Evolutionary conservation across 2,797 vertebrate species (phyloP).

Genomic region (Pangasius sanitwongsei): DNA sequence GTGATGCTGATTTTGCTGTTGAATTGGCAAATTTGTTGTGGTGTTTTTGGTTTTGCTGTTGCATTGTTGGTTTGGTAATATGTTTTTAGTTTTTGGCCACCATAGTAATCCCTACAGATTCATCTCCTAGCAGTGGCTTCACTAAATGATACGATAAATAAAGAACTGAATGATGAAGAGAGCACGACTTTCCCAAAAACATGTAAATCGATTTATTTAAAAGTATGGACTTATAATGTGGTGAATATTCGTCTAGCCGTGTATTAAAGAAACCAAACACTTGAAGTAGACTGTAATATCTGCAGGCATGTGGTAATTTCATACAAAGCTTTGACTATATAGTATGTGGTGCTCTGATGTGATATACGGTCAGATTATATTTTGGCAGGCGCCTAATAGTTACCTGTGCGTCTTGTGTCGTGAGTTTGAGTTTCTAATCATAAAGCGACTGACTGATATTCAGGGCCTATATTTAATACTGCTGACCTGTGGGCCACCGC

Average conservation of each 20-base stretch:
- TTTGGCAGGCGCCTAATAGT: slow-evolving; percentile 26
- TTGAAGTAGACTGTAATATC: background rate
- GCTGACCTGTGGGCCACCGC: slow-evolving; percentile 61
- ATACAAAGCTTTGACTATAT: background rate
- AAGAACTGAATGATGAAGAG: background rate
- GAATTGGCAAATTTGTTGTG: background rate
- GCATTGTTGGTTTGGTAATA: background rate
- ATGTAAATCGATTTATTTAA: background rate
- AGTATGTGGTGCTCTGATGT: background rate
- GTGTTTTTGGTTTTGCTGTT: background rate
- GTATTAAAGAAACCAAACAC: background rate
- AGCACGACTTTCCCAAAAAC: background rate
- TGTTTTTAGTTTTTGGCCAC: background rate
- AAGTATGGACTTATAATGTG: background rate
- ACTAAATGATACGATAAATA: background rate
- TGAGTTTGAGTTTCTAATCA: slow-evolving; percentile 42
- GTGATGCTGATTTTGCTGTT: background rate
- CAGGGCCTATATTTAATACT: slow-evolving; percentile 63
- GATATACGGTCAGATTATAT: slow-evolving; percentile 8
- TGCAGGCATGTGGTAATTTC: background rate
- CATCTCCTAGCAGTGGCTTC: background rate
- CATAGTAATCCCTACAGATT: background rate
- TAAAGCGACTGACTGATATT: slow-evolving; percentile 56
- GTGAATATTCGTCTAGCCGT: background rate
- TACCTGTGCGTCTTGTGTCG: slow-evolving; percentile 27